Conservation (phyloP, 2,797 vertebrate species). For the Momotus momota region DNA sequence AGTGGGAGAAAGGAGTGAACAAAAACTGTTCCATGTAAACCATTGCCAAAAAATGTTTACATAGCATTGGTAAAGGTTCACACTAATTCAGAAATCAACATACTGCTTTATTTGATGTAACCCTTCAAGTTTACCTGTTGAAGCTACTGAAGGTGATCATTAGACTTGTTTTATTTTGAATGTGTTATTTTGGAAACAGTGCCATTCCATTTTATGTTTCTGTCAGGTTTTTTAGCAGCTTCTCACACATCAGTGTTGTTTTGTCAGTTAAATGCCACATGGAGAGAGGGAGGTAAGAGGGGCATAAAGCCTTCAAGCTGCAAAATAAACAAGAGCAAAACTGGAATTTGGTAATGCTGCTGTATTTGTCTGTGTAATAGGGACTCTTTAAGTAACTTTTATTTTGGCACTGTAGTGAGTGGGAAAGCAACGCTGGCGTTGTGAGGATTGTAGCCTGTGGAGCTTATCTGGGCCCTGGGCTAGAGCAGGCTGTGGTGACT, state of each 20-base stretch:
- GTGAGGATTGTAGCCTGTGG: not conserved
- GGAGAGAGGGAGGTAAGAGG: not conserved
- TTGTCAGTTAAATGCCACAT: not conserved
- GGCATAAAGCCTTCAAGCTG: not conserved
- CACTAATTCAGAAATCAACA: not conserved
- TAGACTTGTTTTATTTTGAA: conserved; percentile 5
- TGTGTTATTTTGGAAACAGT: not conserved
- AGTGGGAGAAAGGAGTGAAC: not conserved
- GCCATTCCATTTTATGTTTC: not conserved
- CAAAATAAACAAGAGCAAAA: not conserved
- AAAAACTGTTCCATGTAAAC: not conserved
- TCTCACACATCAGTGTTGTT: not conserved
- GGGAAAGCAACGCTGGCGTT: accelerated
- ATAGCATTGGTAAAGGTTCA: not conserved
- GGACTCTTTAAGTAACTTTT: not conserved
- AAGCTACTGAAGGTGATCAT: conserved; percentile 2
- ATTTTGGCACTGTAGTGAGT: not conserved
- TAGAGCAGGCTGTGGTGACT: not conserved
- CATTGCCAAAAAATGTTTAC: not conserved
- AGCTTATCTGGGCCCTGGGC: accelerated
- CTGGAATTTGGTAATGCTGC: not conserved
- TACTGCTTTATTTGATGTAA: conserved; percentile 34
- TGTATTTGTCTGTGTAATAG: not conserved
- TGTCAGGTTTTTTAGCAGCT: not conserved
- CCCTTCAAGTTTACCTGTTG: not conserved